Evolutionary conservation across 2,113 vertebrate species (phyloP), one percentile per base, ranked within the genome.

Genomic region (Eulemur macaco): DNA sequence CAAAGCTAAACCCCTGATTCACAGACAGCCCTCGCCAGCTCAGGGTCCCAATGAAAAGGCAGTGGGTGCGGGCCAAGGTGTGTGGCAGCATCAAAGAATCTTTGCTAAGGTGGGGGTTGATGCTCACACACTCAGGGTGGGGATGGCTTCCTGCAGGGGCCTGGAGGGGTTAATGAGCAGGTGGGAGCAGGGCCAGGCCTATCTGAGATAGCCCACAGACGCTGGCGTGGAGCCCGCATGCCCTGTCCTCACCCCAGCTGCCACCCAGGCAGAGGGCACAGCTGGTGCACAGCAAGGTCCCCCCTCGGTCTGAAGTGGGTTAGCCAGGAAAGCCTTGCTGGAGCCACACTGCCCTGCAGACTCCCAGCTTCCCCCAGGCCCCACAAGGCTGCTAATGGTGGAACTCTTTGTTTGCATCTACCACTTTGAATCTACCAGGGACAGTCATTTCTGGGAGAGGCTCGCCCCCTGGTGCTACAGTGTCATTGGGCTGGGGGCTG

Each of bases 51-150:
- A 4, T 81, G 93, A 96, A 83, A 97, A 78, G 66, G 8, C 56
- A 37, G 58, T 73, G 82, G 94, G 89, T 5, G 2, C 1, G 0
- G 77, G 66, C 77, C 93, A 84, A 74, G 54, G 12, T 50, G 0
- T 2, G 0, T n/a, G 60, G 69, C 4, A 13, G 45, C 97, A 93
- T 97, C 94, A 95, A 94, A 97, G 96, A 86, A 82, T 50, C 91
- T 83, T 54, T 81, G 60, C 77, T 94, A 20, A 34, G 54, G 37
- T 58, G 11, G 23, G 93, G 56, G 77, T 27, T 68, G 60, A 83
- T n/a, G 85, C 23, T 87, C 93, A 93, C 71, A 86, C 1, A 8
- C 31, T 66, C 78, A 58, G 93, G 84, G 92, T 74, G 94, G 87
- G 71, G 92, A 80, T 42, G 15, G 76, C 63, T 68, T 90, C 91